Evolutionary conservation across 2,113 vertebrate genomes (phyloP), one percentile per base, ranked within the genome.

Genomic region (Oreochromis niloticus): DNA sequence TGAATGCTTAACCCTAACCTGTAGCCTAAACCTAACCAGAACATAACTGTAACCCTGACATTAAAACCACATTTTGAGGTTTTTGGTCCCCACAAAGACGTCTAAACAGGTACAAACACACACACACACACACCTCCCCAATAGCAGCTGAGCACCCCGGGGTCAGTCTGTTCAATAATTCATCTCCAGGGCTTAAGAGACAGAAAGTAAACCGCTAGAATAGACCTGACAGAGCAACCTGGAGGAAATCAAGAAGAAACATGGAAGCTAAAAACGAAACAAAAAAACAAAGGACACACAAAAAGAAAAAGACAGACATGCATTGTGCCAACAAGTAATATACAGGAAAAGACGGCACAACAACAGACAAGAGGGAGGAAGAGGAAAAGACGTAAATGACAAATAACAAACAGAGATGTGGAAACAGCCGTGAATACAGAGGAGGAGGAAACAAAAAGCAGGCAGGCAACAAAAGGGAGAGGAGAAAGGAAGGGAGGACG

Each of bases 101-200:
- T n/a, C 59, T n/a, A 63, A 63, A 36, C 59, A 63, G 0, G 17
- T 36, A 36, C 30, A 63, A 1, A 50, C 6, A 22, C 24, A 50
- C 9, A 78, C 24, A 30, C 1, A 61, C 24, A 84, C 22, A 80
- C 59, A 57, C 27, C 66, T 85, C 63, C 52, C 68, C 73, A 86
- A 85, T 52, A 85, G 83, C 75, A 71, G 50, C 80, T 75, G 84
- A 75, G 80, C 57, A 85, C 57, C 79, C 68, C 54, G 79, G 73
- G 54, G 95, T 94, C 93, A 91, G 84, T 43, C 57, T 89, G 81
- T 19, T 95, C 89, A 93, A 93, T 95, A 92, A 93, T 93, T 95
- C 87, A 95, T 82, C 55, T 73, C 22, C 43, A 39, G 61, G 52
- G 68, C 56, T 89, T 68, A 5, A 66, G 88, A 89, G 87, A 79